A percentile compares a stretch with the other conserved stretches of the same genome.
phyloP scores from a whole-genome alignment of 2,888 invertebrate species.

The Drosophila diplacantha region DNA sequence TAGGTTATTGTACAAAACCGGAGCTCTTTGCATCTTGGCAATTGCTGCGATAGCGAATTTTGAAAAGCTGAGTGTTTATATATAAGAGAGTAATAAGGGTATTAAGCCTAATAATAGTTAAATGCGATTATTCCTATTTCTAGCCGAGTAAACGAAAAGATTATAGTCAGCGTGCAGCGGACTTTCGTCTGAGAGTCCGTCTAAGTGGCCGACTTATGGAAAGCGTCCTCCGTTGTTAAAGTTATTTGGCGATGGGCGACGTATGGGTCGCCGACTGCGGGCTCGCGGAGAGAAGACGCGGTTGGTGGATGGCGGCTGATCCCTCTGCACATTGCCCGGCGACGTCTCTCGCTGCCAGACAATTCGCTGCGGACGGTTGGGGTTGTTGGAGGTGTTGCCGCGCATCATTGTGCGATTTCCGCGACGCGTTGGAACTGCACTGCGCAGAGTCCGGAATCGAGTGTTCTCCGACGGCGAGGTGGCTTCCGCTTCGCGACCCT shows the following conservation, averaged over 20 bases:
- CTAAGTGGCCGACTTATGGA: slow-evolving; percentile 39
- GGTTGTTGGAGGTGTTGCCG: slow-evolving; percentile 75
- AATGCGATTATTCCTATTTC: slow-evolving; percentile 52
- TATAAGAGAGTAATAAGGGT: slow-evolving; percentile 12
- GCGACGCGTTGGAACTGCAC: slow-evolving; percentile 74
- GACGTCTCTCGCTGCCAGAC: slow-evolving; percentile 79
- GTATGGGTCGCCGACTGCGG: slow-evolving; percentile 74
- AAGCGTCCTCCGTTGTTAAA: slow-evolving; percentile 71
- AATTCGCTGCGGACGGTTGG: slow-evolving; percentile 80
- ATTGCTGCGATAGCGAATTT: neutral
- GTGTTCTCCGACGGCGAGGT: slow-evolving; percentile 82
- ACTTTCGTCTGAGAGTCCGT: slow-evolving; percentile 18
- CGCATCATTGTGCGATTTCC: slow-evolving; percentile 73
- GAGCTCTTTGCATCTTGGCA: slow-evolving; percentile 21
- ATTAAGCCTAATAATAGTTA: slow-evolving; percentile 25
- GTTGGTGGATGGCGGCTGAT: slow-evolving; percentile 41
- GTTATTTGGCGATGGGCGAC: slow-evolving; percentile 73
- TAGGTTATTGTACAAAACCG: slow-evolving; percentile 26
- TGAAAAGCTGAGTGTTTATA: slow-evolving; percentile 4
- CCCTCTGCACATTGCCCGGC: slow-evolving; percentile 43
- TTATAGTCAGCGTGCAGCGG: slow-evolving; percentile 52
- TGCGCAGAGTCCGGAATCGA: slow-evolving; percentile 76
- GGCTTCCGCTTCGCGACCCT: slow-evolving; percentile 90
- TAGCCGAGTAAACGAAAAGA: slow-evolving; percentile 30
- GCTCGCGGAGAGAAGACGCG: slow-evolving; percentile 68